Evolutionary conservation across 2,797 vertebrate genomes (phyloP), one percentile per base, ranked within the genome.

Genomic region (Nasua narica): DNA sequence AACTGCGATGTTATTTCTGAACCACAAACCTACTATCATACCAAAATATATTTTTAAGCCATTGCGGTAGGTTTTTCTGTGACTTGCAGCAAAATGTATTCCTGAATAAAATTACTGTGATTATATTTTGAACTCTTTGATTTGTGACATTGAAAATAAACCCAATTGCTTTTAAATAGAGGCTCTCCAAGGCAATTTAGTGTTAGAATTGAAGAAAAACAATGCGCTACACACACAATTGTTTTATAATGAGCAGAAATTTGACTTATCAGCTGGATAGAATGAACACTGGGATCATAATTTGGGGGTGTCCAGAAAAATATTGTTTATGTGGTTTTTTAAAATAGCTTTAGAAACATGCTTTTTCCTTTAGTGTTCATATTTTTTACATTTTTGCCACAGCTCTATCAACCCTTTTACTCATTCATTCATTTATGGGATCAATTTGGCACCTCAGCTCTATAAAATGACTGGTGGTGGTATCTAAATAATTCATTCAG

Each of bases 401-500:
- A 54, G 5, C 1, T 92, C 83, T 89, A 25, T 72, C 52, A 48
- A 9, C 14, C 1, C 0, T 76, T 86, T 58, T 19, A 50, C 32
- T 21, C 18, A 15, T 78, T 60, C 56, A 27, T 84, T 92, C 87
- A 74, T 56, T 91, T 93, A 60, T 56, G 67, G 92, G 86, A 65
- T 77, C 74, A 79, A 4, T 58, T 23, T 81, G 50, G 90, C 13
- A 81, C n/a, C 69, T 91, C 58, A 70, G 46, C 67, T 91, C 60
- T 79, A 65, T 74, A 91, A 92, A 76, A 78, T 87, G 74, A 43
- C 62, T 69, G 69, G 3, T 70, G 37, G 79, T 35, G 7, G n/a
- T 43, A 58, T 19, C 19, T 93, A 91, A 94, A 91, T 91, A 65
- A 93, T 97, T 97, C 87, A 94, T 27, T 82, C 16, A 25, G 50